Conservation (phyloP, 1,140 invertebrate species). For the Neodiprion virginianus region DNA sequence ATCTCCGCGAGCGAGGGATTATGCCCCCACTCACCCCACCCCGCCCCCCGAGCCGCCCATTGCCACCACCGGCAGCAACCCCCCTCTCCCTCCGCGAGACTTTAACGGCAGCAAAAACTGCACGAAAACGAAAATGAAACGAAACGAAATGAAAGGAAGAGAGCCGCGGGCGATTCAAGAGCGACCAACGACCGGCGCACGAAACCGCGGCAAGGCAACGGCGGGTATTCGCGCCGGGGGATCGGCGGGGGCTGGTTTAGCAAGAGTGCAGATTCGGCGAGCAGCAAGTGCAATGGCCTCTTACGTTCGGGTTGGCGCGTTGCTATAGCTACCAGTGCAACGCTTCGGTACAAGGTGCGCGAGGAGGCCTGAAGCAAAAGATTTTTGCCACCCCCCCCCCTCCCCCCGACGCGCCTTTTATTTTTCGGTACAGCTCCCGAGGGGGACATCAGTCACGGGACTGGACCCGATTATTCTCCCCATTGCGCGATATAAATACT, state of each 20-base stretch:
- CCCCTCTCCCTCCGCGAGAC: not conserved
- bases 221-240: not conserved
- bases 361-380: not conserved
- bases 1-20: too few species aligned
- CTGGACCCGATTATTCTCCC: constrained; percentile 19
- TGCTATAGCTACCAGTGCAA: constrained; percentile 46
- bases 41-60: not conserved
- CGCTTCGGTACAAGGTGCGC: not conserved
- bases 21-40: not conserved
- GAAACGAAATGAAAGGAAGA: not conserved
- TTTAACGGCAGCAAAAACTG: not conserved
- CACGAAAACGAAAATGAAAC: not conserved
- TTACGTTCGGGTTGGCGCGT: constrained; percentile 43
- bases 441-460: constrained; percentile 1
- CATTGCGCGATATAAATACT: constrained; percentile 20
- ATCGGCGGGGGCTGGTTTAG: constrained; percentile 50
- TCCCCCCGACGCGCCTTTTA: constrained; percentile 11
- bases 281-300: constrained; percentile 57
- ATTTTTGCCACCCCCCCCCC: constrained; percentile 27
- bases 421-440: constrained; percentile 8
- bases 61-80: not conserved
- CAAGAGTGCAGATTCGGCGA: constrained; percentile 57
- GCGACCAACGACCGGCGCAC: not conserved
- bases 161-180: not conserved
- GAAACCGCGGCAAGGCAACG: not conserved